Conservation (phyloP, 1,140 invertebrate species). For the Leptopilina boulardi region DNA sequence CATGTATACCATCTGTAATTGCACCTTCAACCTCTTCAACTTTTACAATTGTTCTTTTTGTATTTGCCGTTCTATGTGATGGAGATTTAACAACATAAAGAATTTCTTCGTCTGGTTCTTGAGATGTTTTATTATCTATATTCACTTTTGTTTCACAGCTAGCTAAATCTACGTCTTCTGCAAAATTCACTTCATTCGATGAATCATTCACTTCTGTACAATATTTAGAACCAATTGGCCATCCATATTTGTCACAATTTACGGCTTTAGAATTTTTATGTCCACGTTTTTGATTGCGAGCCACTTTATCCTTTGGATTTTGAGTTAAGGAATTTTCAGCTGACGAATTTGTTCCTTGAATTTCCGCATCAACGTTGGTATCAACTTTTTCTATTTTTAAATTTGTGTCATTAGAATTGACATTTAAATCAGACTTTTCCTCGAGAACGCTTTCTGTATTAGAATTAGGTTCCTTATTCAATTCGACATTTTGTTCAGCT, state of each 20-base stretch:
- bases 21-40: conserved; percentile 10
- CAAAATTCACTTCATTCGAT: neutral
- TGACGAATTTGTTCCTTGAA: neutral
- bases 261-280: neutral
- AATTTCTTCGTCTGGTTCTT: neutral
- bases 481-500: no score
- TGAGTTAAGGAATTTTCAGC: neutral
- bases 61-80: neutral
- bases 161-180: neutral
- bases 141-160: neutral
- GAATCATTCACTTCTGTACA: neutral
- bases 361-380: neutral
- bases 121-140: neutral
- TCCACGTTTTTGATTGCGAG: neutral
- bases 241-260: conserved; percentile 9
- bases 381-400: no score
- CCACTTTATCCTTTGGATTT: neutral
- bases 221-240: conserved; percentile 19
- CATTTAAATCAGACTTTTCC: neutral
- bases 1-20: neutral
- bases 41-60: neutral
- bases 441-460: neutral
- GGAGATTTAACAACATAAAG: neutral
- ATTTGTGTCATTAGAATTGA: neutral
- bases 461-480: no score